Evolutionary conservation across 53 echinoderm and acorn worm genomes (phyloP), one percentile per base, ranked within the genome.

Genomic region (Antedon mediterranea): DNA sequence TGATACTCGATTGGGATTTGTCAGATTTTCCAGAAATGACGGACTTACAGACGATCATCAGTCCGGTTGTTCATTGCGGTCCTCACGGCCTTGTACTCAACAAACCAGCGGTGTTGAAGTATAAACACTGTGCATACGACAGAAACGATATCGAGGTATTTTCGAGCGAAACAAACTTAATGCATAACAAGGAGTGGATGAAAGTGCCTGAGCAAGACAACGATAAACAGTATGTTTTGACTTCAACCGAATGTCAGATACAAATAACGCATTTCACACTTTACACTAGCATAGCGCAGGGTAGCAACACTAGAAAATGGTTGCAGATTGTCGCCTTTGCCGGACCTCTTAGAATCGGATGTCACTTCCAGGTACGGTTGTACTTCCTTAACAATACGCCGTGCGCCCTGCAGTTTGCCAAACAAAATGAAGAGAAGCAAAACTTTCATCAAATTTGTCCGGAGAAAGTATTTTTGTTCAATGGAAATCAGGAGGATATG

Each of bases 361-460:
- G 79, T 9, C 90, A 79, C 43, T 94, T 80, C 41, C 89, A 94
- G 76, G 85, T 94, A 34, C 82, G 89, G 30, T 32, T 94, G 0
- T 94, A 91, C 81, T 78, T 89, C 34, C 83, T 94, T 31, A 91
- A 91, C 85, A 91, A 94, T 75, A 94, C 94, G 4, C 94, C 94
- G 7, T 91, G 94, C 76, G 94, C 94, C 6, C 83, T 91, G 32
- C 94, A 94, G 83, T 94, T 89, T 78, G 94, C 91, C 23, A 85
- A 85, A 20, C 89, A 91, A 71, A 89, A 86, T 71, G 89, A 94
- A 75, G 86, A 77, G 23, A 83, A 89, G 75, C 81, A 86, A 26
- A 82, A 86, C 71, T 85, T 84, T 41, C 42, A 77, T 71, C 85
- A 43, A 43, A 41, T 94, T 29, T 80, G 88, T 32, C 87, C 89